Percentiles rank a stretch among this genome's conserved stretches.
Conservation (phyloP, 2,113 vertebrate genomes). For the Indicator maculatus region DNA sequence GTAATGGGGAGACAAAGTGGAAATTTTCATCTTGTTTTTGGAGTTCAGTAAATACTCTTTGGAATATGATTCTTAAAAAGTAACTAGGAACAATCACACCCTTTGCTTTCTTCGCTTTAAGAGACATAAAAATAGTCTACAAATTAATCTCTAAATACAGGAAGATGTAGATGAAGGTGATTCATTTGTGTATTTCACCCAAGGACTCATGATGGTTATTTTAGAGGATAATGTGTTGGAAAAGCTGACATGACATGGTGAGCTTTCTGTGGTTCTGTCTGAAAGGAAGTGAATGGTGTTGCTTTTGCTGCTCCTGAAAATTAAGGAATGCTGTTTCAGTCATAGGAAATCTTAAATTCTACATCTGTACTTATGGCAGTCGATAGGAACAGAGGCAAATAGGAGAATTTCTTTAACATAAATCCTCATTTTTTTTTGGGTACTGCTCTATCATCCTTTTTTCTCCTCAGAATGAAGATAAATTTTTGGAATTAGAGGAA, state of each 20-base stretch:
- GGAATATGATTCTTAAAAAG: background rate
- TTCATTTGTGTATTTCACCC: background rate
- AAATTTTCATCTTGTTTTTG: conserved; percentile 11
- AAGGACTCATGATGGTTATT: background rate
- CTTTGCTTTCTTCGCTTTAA: background rate
- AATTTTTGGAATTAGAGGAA: background rate
- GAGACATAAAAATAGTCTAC: background rate
- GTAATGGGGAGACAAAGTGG: conserved; percentile 25
- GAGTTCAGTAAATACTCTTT: background rate
- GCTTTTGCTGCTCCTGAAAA: background rate
- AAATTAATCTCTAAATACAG: background rate
- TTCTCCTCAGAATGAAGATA: background rate
- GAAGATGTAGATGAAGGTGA: background rate
- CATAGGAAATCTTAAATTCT: background rate
- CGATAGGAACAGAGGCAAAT: background rate
- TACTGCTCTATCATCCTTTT: background rate
- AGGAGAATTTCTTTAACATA: background rate
- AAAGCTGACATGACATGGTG: background rate
- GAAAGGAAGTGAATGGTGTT: background rate
- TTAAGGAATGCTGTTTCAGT: background rate
- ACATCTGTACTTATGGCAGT: background rate
- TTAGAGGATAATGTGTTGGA: background rate
- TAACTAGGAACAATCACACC: background rate
- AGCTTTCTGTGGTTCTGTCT: background rate
- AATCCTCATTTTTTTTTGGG: background rate